Percentiles rank a stretch among this genome's conserved stretches.
Conservation (phyloP, 2,113 vertebrate genomes). For the Heterotilapia buettikoferi region DNA sequence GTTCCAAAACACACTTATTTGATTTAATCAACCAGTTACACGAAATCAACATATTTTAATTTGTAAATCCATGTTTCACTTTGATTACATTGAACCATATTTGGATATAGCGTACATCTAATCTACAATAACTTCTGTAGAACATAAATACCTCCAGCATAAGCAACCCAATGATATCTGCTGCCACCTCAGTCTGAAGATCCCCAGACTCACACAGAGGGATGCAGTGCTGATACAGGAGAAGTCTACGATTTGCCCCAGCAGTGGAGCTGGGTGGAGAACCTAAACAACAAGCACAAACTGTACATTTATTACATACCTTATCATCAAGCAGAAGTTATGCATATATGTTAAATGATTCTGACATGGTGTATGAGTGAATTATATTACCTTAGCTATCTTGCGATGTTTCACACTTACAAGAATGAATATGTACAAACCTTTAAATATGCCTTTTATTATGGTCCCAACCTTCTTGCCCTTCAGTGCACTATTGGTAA, state of each 20-base stretch:
- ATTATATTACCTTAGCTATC: neutral
- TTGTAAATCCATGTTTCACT: neutral
- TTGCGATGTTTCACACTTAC: neutral
- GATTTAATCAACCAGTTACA: neutral
- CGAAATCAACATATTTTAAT: neutral
- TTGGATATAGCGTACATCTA: neutral
- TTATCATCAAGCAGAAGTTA: neutral
- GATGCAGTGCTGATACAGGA: constrained; percentile 83
- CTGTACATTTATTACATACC: neutral
- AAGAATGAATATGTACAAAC: constrained; percentile 51
- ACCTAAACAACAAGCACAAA: constrained; percentile 60
- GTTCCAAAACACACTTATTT: neutral
- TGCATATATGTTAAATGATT: neutral
- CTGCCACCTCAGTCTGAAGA: constrained; percentile 78
- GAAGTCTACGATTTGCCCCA: constrained; percentile 76
- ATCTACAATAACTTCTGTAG: neutral
- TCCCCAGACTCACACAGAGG: constrained; percentile 90
- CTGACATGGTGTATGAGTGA: neutral
- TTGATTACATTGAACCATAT: neutral
- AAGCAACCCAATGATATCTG: constrained; percentile 87
- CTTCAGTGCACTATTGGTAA: constrained; percentile 80
- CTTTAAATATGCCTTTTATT: constrained; percentile 86
- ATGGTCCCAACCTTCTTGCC: constrained; percentile 75
- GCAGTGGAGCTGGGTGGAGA: constrained; percentile 76
- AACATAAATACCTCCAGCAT: constrained; percentile 86